These are phyloP conservation scores for Aeoliscus strigatus DNA, from an alignment of 2,797 vertebrate genomes.

Conservation along the genomic window DNA sequence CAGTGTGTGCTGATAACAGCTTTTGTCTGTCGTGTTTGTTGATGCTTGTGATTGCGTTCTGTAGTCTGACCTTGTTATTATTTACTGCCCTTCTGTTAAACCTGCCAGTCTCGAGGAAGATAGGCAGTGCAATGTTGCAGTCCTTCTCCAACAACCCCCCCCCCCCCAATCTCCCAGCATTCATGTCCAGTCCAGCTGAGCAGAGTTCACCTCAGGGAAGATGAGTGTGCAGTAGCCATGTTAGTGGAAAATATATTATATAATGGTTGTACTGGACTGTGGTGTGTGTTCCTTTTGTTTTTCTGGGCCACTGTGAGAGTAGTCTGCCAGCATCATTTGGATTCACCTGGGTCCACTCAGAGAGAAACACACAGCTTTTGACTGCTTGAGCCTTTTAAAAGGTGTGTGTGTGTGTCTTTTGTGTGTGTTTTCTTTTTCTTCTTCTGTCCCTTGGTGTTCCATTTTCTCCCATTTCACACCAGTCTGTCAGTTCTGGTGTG, in stretches of 20 bases:
- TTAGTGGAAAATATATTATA: conserved; percentile 63
- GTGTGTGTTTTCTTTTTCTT: conserved; percentile 22
- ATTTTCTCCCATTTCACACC: conserved; percentile 20
- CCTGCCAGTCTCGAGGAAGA: conserved; percentile 32
- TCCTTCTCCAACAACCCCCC: background rate
- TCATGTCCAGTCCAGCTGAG: conserved; percentile 57
- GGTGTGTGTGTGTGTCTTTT: conserved; percentile 14
- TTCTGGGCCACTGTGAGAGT: conserved; percentile 46
- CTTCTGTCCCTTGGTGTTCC: conserved; percentile 13
- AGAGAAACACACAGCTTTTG: conserved; percentile 30
- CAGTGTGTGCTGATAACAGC: background rate
- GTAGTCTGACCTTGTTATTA: conserved; percentile 28
- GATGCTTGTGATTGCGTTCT: conserved; percentile 13
- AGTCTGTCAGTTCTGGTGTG: conserved; percentile 40
- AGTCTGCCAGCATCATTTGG: conserved; percentile 36
- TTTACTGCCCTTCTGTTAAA: conserved; percentile 14
- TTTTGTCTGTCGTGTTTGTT: conserved; percentile 9
- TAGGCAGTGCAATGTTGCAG: conserved; percentile 14
- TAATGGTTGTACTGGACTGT: conserved; percentile 46
- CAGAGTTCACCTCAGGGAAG: conserved; percentile 48
- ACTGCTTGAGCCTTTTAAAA: conserved; percentile 16
- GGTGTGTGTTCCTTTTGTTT: conserved; percentile 37
- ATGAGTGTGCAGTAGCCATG: conserved; percentile 65
- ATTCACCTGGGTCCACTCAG: conserved; percentile 55
- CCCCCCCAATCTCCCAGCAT: conserved; percentile 21